Conservation (phyloP, 2,888 invertebrate genomes). For the Rhorus exstirpatorius region DNA sequence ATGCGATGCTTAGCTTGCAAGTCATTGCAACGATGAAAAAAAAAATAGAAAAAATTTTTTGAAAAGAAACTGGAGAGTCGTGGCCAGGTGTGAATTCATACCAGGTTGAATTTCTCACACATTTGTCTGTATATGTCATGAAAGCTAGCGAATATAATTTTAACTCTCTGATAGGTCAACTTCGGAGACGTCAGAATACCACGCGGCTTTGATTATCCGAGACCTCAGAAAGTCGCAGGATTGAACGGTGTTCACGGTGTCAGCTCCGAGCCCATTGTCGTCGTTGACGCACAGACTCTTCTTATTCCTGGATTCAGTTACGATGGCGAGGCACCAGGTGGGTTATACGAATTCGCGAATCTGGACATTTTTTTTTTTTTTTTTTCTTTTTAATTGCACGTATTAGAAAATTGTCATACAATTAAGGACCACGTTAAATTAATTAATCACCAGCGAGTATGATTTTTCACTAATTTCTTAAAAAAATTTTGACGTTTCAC, state of each 20-base stretch:
- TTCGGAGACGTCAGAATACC: constrained; percentile 96
- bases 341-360: constrained; percentile 74
- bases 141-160: constrained; percentile 1
- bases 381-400: background rate
- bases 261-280: constrained; percentile 94
- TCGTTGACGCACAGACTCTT: constrained; percentile 97
- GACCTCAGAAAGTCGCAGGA: constrained; percentile 92
- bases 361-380: constrained; percentile 14
- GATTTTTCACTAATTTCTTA: no score
- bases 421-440: background rate
- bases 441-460: no score
- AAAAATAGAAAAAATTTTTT: no score
- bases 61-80: no score
- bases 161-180: constrained; percentile 89
- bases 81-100: no score
- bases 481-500: no score
- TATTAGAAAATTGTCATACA: background rate
- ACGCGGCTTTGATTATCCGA: constrained; percentile 92
- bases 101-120: no score
- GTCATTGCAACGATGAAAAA: no score
- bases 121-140: no score
- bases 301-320: constrained; percentile 96
- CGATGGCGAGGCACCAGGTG: constrained; percentile 97
- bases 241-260: constrained; percentile 94
- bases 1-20: no score